phyloP scores from a whole-genome alignment of 2,888 invertebrate species.

The Copidosoma aretas region DNA sequence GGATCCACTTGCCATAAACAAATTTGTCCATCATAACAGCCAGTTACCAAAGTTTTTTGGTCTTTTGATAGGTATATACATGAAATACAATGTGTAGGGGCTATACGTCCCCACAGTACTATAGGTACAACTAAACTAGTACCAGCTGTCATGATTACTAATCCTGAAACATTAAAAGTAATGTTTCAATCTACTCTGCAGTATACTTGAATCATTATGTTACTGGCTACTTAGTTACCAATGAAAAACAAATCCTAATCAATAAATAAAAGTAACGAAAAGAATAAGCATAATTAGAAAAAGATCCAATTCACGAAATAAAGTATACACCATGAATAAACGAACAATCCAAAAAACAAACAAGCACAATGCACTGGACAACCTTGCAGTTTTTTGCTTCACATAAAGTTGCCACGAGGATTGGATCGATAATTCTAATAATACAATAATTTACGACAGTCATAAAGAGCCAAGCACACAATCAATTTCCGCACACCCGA shows the following conservation, averaged over 20 bases:
- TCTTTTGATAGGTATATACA: conserved; percentile 91
- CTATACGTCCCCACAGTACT: conserved; percentile 94
- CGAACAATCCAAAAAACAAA: not conserved
- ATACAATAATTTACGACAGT: conserved; percentile 27
- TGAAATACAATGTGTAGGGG: conserved; percentile 96
- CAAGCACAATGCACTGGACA: conserved; percentile 3
- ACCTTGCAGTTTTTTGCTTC: conserved; percentile 20
- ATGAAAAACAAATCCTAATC: not conserved
- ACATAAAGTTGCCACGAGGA: conserved; percentile 35
- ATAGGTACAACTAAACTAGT: conserved; percentile 95
- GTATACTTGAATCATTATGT: not conserved
- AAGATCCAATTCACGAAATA: not conserved
- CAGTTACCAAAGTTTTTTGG: conserved; percentile 91
- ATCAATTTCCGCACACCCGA: not conserved
- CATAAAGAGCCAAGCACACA: conserved; percentile 15
- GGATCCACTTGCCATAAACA: conserved; percentile 93
- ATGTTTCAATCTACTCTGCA: conserved; percentile 3
- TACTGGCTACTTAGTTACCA: not conserved
- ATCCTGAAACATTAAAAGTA: conserved; percentile 20
- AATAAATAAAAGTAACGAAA: not conserved
- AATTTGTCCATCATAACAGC: conserved; percentile 97
- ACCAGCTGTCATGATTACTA: conserved; percentile 71
- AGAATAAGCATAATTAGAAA: not conserved
- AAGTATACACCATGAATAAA: not conserved
- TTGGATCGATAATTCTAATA: conserved; percentile 33